Conservation (phyloP, 2,797 vertebrate genomes). For the Picus viridis region DNA sequence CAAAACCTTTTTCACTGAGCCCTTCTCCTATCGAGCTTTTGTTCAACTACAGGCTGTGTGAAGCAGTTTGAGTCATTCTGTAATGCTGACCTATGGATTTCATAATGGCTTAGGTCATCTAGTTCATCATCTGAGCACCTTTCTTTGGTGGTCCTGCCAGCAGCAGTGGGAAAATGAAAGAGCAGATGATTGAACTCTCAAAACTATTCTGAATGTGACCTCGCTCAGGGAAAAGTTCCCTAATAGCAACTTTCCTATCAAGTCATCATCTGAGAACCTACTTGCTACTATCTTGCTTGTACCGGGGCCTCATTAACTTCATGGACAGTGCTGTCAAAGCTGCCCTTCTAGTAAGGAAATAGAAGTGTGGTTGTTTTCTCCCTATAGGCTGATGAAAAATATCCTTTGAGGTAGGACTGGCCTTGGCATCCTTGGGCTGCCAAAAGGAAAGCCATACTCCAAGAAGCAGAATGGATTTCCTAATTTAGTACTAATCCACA, state of each 20-base stretch:
- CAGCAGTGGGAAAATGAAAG: not conserved
- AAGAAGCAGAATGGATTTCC: not conserved
- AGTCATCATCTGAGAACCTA: not conserved
- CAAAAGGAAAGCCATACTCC: not conserved
- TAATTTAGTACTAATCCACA: not conserved
- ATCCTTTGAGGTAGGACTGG: not conserved
- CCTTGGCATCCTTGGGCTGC: not conserved
- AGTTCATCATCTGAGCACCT: not conserved
- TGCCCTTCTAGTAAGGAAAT: not conserved
- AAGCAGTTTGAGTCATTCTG: not conserved
- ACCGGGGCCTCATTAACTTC: not conserved
- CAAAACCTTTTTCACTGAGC: slow-evolving; percentile 17
- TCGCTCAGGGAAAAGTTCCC: not conserved
- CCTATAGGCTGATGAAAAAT: not conserved
- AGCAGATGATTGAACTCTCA: not conserved
- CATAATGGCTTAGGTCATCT: slow-evolving; percentile 6
- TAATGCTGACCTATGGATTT: slow-evolving; percentile 18
- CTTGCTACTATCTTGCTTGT: not conserved
- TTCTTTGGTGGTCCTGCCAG: not conserved
- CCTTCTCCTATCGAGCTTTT: not conserved
- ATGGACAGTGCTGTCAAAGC: not conserved
- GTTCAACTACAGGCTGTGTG: not conserved
- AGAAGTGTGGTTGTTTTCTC: rapidly evolving
- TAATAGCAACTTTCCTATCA: not conserved
- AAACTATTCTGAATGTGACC: not conserved